Evolutionary conservation across 2,888 invertebrate genomes (phyloP).

Genomic region (Andrena flavipes): DNA sequence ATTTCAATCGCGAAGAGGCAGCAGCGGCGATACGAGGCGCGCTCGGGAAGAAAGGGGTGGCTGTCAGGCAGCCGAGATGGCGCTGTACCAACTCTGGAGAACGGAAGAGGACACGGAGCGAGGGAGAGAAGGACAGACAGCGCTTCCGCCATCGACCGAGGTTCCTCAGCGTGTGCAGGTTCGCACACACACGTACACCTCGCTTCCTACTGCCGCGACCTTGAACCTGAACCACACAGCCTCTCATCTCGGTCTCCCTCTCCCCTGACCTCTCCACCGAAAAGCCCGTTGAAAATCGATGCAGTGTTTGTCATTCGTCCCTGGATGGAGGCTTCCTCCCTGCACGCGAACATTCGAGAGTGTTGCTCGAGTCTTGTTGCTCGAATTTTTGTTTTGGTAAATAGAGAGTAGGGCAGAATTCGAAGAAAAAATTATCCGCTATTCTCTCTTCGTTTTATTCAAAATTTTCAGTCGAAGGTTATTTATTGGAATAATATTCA

Average conservation of each 20-base stretch:
- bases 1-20: background rate
- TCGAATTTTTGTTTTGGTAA: background rate
- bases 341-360: background rate
- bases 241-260: conserved; percentile 40
- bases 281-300: conserved; percentile 64
- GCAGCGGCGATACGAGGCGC: background rate
- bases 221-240: conserved; percentile 72
- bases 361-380: too few relatives aligned
- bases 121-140: conserved; percentile 21
- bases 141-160: conserved; percentile 61
- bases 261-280: conserved; percentile 50
- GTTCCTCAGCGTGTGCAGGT: conserved; percentile 24
- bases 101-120: background rate
- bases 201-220: conserved; percentile 69
- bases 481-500: too few relatives aligned
- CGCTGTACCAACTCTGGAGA: conserved; percentile 25
- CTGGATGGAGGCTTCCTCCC: background rate
- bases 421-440: too few relatives aligned
- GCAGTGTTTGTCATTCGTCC: conserved; percentile 43
- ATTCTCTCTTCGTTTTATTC: too few relatives aligned
- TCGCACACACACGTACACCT: conserved; percentile 21
- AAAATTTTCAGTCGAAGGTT: too few relatives aligned
- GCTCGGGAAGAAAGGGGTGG: conserved; percentile 18
- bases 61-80: conserved; percentile 24
- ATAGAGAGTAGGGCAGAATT: too few relatives aligned